Percentiles rank a stretch among this genome's conserved stretches.
Evolutionary conservation across 2,113 vertebrate species (phyloP).

Genomic region (Anhinga anhinga): DNA sequence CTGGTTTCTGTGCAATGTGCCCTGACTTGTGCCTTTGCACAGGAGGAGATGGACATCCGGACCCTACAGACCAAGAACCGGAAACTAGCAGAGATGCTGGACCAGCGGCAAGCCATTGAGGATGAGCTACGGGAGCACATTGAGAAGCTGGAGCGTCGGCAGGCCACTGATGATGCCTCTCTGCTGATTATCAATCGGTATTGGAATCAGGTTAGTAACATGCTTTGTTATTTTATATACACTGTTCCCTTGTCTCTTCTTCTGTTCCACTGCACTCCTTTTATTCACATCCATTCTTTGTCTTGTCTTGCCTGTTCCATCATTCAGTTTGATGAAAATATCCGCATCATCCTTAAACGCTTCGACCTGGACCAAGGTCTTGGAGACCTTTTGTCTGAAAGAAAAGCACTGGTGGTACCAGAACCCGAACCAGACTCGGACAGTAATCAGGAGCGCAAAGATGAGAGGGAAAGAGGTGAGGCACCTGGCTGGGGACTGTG

Average conservation of each 20-base stretch:
- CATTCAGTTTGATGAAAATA: slow-evolving; percentile 91
- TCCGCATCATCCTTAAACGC: slow-evolving; percentile 84
- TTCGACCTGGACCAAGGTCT: slow-evolving; percentile 84
- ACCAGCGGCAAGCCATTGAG: slow-evolving; percentile 92
- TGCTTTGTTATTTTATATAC: not conserved
- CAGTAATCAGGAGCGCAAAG: slow-evolving; percentile 91
- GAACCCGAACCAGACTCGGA: slow-evolving; percentile 94
- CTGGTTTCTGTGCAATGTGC: not conserved
- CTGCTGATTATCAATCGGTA: slow-evolving; percentile 94
- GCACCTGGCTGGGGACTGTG: not conserved
- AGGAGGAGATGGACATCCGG: slow-evolving; percentile 96
- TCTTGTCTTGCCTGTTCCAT: not conserved
- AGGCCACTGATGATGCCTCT: slow-evolving; percentile 95
- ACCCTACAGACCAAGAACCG: slow-evolving; percentile 94
- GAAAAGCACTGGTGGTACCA: slow-evolving; percentile 78
- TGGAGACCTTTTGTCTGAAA: slow-evolving; percentile 81
- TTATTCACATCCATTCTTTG: not conserved
- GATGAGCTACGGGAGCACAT: slow-evolving; percentile 94
- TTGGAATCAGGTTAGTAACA: slow-evolving; percentile 89
- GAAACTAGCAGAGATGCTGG: slow-evolving; percentile 91
- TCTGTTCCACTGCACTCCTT: not conserved
- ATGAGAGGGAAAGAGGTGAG: slow-evolving; percentile 77
- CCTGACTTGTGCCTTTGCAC: not conserved
- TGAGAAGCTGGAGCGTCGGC: slow-evolving; percentile 91
- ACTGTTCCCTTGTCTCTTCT: not conserved